phyloP scores from a whole-genome alignment of 2,113 vertebrate genomes.

The Shinisaurus crocodilurus region DNA sequence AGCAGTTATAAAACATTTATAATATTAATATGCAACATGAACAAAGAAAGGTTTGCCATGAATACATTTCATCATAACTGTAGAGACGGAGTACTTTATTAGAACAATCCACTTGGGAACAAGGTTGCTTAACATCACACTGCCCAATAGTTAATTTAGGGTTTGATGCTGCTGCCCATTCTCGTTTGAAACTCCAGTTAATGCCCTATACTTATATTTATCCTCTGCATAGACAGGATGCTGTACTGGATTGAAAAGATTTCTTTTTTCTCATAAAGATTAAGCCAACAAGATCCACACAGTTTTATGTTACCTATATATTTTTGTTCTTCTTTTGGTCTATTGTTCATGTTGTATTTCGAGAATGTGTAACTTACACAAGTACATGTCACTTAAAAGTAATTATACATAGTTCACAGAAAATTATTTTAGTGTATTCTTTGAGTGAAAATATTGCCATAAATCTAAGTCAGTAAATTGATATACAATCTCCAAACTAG shows the following conservation, averaged over 20 bases:
- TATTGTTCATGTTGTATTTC: slow-evolving; percentile 75
- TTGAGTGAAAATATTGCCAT: slow-evolving; percentile 60
- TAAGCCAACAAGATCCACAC: slow-evolving; percentile 76
- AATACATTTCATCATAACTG: slow-evolving; percentile 22
- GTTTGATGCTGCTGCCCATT: slow-evolving; percentile 58
- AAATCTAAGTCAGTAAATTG: slow-evolving; percentile 36
- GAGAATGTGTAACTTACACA: slow-evolving; percentile 66
- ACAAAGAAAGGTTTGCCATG: slow-evolving; percentile 5
- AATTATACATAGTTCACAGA: slow-evolving; percentile 67
- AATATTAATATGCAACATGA: slow-evolving; percentile 9
- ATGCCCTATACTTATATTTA: slow-evolving; percentile 57
- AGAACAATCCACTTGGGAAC: slow-evolving; percentile 40
- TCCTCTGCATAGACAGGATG: slow-evolving; percentile 63
- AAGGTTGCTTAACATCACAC: slow-evolving; percentile 45
- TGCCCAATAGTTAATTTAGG: slow-evolving; percentile 60
- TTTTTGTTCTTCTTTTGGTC: slow-evolving; percentile 74
- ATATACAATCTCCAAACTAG: slow-evolving; percentile 31
- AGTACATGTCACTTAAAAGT: slow-evolving; percentile 67
- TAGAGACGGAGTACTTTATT: background rate
- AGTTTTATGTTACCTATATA: slow-evolving; percentile 76
- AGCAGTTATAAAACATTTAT: background rate
- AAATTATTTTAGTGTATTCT: slow-evolving; percentile 64
- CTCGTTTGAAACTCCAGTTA: slow-evolving; percentile 52
- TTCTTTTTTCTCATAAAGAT: slow-evolving; percentile 73
- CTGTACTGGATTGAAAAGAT: slow-evolving; percentile 72